phyloP scores from a whole-genome alignment of 2,888 invertebrate genomes.

The Anoncus sp. region DNA sequence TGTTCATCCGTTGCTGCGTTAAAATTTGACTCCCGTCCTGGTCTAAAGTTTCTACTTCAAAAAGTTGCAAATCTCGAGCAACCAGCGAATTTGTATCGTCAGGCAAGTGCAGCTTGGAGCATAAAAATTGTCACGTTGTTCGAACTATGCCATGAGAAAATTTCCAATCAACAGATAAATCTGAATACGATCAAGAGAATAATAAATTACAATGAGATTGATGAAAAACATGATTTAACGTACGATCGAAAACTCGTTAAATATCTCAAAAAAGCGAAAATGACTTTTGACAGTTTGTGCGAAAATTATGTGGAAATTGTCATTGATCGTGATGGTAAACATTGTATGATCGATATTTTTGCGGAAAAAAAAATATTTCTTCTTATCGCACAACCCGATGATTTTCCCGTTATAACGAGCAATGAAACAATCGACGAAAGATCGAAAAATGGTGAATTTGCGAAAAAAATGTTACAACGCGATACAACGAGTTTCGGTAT shows the following conservation, averaged over 20 bases:
- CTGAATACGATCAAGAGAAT: constrained; percentile 76
- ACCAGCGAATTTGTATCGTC: constrained; percentile 96
- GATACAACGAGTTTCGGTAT: constrained; percentile 5
- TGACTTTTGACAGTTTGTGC: constrained; percentile 83
- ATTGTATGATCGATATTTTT: constrained; percentile 79
- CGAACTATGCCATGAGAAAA: constrained; percentile 92
- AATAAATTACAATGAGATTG: constrained; percentile 57
- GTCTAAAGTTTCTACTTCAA: constrained; percentile 96
- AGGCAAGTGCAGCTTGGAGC: constrained; percentile 96
- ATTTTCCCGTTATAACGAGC: constrained; percentile 82
- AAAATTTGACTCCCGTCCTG: constrained; percentile 95
- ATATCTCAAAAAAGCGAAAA: constrained; percentile 77
- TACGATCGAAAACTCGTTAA: constrained; percentile 69
- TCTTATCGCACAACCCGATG: constrained; percentile 85
- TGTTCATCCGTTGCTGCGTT: constrained; percentile 92
- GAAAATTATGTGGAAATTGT: constrained; percentile 84
- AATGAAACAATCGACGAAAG: constrained; percentile 72
- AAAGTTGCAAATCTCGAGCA: constrained; percentile 95
- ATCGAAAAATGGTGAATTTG: background rate
- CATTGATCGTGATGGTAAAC: constrained; percentile 83
- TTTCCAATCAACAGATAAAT: constrained; percentile 79
- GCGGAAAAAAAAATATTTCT: constrained; percentile 86
- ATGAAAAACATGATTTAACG: constrained; percentile 57
- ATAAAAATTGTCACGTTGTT: constrained; percentile 94
- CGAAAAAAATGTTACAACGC: constrained; percentile 3